phyloP scores from a whole-genome alignment of 1,140 invertebrate genomes.

The Parapsyche elsis region DNA sequence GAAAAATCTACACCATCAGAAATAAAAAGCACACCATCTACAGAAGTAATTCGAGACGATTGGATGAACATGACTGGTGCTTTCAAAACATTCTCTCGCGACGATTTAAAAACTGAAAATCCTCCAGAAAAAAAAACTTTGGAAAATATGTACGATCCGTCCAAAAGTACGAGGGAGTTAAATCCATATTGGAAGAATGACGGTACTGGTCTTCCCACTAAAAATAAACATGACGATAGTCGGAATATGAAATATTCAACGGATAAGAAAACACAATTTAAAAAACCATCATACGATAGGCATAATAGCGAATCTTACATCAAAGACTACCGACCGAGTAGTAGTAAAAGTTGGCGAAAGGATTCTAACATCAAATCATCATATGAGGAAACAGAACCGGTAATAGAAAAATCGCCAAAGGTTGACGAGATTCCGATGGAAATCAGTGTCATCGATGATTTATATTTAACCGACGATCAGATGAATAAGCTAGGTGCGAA shows the following conservation, averaged over 20 bases:
- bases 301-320: conserved; percentile 32
- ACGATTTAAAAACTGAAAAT: conserved; percentile 63
- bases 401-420: conserved; percentile 40
- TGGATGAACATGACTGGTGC: conserved; percentile 70
- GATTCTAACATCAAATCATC: conserved; percentile 33
- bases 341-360: conserved; percentile 48
- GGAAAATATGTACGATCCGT: conserved; percentile 75
- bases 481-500: conserved; percentile 90
- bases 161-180: conserved; percentile 79
- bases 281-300: conserved; percentile 60
- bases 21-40: conserved; percentile 37
- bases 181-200: conserved; percentile 95
- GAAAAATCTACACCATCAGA: conserved; percentile 61
- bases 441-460: conserved; percentile 53
- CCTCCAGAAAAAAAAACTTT: conserved; percentile 65
- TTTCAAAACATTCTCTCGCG: conserved; percentile 64
- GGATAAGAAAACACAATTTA: conserved; percentile 58
- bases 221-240: not conserved
- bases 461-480: conserved; percentile 77
- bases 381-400: conserved; percentile 52
- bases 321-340: conserved; percentile 39
- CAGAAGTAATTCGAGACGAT: conserved; percentile 62
- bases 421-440: conserved; percentile 48
- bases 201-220: conserved; percentile 80
- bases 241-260: conserved; percentile 54